Conservation (phyloP, 2,888 invertebrate species). For the Sepioteuthis lessoniana region DNA sequence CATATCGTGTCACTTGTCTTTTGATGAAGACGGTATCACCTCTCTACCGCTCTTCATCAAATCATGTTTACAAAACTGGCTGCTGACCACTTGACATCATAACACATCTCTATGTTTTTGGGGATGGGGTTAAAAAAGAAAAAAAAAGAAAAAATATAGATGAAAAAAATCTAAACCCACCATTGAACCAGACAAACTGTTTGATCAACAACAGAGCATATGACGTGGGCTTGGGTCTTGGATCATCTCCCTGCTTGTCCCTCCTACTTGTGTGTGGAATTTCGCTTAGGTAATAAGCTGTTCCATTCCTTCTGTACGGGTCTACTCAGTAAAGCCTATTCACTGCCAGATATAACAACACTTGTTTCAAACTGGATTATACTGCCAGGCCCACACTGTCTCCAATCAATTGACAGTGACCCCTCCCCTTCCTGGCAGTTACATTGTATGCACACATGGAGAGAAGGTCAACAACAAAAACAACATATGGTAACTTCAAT, state of each 20-base stretch:
- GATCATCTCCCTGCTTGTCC: conserved; percentile 4
- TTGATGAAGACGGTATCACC: no score
- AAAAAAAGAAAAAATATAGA: neutral
- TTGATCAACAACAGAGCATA: neutral
- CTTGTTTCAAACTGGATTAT: conserved; percentile 6
- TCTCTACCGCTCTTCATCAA: no score
- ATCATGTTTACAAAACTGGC: no score
- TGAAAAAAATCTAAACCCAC: neutral
- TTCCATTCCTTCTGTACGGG: conserved; percentile 33
- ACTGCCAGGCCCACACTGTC: conserved; percentile 2
- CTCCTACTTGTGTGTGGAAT: conserved; percentile 33
- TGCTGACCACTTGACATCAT: no score
- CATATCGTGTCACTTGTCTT: no score
- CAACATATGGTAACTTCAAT: neutral
- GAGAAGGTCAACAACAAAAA: neutral
- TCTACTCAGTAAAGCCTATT: conserved; percentile 33
- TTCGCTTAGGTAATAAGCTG: neutral
- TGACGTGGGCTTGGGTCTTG: neutral
- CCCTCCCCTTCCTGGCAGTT: conserved; percentile 20
- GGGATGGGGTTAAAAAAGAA: neutral
- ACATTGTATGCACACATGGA: neutral
- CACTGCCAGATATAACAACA: conserved; percentile 33
- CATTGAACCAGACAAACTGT: neutral
- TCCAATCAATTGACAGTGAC: neutral
- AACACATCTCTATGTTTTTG: neutral